Evolutionary conservation across 2,113 vertebrate species (phyloP).

Genomic region (Tylochromis polylepis): DNA sequence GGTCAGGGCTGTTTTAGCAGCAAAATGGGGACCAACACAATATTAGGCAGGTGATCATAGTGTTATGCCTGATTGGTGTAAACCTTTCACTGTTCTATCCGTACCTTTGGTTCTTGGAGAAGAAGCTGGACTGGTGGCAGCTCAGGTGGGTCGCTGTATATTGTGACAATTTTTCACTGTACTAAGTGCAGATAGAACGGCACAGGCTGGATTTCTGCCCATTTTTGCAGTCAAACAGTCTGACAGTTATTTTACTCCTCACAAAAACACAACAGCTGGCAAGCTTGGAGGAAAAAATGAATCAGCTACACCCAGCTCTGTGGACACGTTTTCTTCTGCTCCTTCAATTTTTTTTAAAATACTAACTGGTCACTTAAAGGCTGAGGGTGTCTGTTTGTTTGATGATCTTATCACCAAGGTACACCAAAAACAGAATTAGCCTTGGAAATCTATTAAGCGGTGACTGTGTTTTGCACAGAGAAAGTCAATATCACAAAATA

Average conservation of each 20-base stretch:
- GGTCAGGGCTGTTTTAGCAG: no score
- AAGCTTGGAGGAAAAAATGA: background rate
- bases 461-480: background rate
- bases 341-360: background rate
- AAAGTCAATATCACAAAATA: background rate
- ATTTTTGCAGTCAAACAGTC: background rate
- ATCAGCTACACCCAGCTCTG: background rate
- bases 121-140: background rate
- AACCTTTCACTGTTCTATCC: background rate
- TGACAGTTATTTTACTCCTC: background rate
- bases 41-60: no score
- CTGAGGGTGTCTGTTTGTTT: background rate
- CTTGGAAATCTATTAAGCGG: background rate
- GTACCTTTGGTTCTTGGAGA: background rate
- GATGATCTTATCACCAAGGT: background rate
- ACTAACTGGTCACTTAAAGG: background rate
- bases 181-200: background rate
- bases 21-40: no score
- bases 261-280: background rate
- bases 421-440: background rate
- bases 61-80: background rate
- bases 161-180: rapidly evolving
- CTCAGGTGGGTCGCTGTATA: background rate
- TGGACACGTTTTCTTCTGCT: background rate
- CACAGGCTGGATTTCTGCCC: background rate